Base-by-base conservation (phyloP, 2,113 vertebrate species). In the Alexandromys fortis region DNA sequence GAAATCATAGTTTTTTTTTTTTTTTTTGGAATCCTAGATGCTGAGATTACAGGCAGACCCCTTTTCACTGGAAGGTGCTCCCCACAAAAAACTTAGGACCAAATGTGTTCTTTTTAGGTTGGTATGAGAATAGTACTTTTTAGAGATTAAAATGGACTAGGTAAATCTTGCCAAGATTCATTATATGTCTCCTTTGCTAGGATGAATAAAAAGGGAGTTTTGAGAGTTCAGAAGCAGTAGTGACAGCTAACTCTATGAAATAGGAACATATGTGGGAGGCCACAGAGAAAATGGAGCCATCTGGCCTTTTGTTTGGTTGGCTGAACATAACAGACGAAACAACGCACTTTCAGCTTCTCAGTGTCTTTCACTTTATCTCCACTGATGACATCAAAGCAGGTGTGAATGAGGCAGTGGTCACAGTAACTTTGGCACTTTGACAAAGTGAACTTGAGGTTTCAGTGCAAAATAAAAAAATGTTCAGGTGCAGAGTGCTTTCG, bases 201-300 rank as follows among this genome's bases (percentile, higher is more conserved):
- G 55, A 77, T 63, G 47, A 33, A 14, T 38, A 42, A 19, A 70
- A 49, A 88, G 3, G 47, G 33, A 52, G 6, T 61, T 92, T 82
- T 76, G 35, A 68, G 65, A 92, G 67, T 61, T 58, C 61, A 73
- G 81, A 92, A 67, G 55, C 82, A 88, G 35, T 72, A 30, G 16
- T 26, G 89, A 85, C 24, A 82, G 55, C 90, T 94, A 73, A 67
- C 75, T 89, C 38, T 49, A 72, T 83, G 67, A 94, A 95, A 81
- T 30, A 61, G 73, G 30, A 91, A 76, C 55, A 2, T 70, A 2
- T 49, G 10, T 93, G 88, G 52, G 81, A 95, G 82, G 38, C 78
- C 63, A 61, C 65, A 52, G n/a, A 82, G 63, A 24, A 1, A 52
- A 65, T 22, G 45, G 14, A 82, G 61, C 90, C 88, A 21, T 83